phyloP scores from a whole-genome alignment of 2,113 vertebrate species.

The Phainopepla nitens region DNA sequence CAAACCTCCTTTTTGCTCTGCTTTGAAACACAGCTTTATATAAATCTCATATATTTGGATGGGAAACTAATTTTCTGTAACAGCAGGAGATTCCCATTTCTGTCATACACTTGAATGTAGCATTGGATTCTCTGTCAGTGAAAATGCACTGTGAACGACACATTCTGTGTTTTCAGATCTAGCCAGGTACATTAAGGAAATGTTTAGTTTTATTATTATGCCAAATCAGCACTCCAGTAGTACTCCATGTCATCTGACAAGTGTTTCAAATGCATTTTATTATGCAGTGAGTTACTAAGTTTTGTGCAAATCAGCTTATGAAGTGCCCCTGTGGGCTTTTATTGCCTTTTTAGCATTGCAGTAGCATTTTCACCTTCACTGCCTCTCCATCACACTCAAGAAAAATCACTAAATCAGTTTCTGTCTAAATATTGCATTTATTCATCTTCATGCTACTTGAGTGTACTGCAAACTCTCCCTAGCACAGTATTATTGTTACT shows the following conservation, averaged over 20 bases:
- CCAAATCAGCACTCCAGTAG: neutral
- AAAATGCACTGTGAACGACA: neutral
- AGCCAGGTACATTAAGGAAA: neutral
- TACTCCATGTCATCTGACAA: neutral
- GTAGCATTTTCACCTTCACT: neutral
- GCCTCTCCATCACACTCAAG: neutral
- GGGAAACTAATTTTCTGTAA: neutral
- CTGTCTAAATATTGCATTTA: neutral
- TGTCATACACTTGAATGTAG: neutral
- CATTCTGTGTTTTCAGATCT: neutral
- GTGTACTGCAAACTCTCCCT: neutral
- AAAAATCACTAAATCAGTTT: constrained; percentile 16
- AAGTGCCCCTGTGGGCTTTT: neutral
- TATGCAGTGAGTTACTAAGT: neutral
- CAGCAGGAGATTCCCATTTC: neutral
- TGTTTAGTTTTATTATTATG: neutral
- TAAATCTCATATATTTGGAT: neutral
- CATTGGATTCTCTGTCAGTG: neutral
- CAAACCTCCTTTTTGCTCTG: neutral
- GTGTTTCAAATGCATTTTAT: neutral
- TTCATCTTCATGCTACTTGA: neutral
- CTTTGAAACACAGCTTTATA: neutral
- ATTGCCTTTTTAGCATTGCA: neutral
- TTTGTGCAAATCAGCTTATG: neutral
- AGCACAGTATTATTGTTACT: neutral